Evolutionary conservation across 2,888 invertebrate genomes (phyloP).

Genomic region (Mechanitis messenoides): DNA sequence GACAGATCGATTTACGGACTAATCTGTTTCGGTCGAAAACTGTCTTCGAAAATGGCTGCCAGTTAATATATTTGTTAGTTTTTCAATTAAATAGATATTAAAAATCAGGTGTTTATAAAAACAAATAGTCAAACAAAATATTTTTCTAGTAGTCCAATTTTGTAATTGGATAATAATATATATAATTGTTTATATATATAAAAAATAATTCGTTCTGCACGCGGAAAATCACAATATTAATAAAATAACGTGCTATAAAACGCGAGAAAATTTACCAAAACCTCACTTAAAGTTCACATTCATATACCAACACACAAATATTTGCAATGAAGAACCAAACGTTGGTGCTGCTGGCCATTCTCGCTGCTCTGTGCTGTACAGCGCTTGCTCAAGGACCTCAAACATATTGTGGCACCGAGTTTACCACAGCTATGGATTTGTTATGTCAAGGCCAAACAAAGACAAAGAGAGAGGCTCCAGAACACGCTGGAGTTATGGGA

Average conservation of each 20-base stretch:
- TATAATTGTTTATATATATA: too few species aligned
- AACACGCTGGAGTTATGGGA: conserved; percentile 20
- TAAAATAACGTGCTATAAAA: conserved; percentile 31
- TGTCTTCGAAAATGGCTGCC: too few species aligned
- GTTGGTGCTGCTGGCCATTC: background rate
- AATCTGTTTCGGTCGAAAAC: too few species aligned
- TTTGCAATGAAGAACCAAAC: background rate
- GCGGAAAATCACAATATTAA: conserved; percentile 29
- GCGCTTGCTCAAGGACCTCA: background rate
- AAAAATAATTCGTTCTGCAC: too few species aligned
- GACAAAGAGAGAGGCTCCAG: conserved; percentile 8
- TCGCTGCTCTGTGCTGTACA: background rate
- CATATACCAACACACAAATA: background rate
- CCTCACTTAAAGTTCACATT: conserved; percentile 1
- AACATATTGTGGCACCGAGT: conserved; percentile 34
- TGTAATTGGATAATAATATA: too few species aligned
- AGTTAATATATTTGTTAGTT: too few species aligned
- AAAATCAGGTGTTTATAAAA: too few species aligned
- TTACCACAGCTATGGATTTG: conserved; percentile 32
- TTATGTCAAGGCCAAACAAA: conserved; percentile 26
- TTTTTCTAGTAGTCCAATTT: too few species aligned
- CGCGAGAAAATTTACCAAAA: conserved; percentile 8
- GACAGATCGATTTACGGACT: too few species aligned
- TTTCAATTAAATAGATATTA: too few species aligned
- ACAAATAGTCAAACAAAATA: too few species aligned